Evolutionary conservation across 2,797 vertebrate species (phyloP).

Genomic region (Ceyx erithaca): DNA sequence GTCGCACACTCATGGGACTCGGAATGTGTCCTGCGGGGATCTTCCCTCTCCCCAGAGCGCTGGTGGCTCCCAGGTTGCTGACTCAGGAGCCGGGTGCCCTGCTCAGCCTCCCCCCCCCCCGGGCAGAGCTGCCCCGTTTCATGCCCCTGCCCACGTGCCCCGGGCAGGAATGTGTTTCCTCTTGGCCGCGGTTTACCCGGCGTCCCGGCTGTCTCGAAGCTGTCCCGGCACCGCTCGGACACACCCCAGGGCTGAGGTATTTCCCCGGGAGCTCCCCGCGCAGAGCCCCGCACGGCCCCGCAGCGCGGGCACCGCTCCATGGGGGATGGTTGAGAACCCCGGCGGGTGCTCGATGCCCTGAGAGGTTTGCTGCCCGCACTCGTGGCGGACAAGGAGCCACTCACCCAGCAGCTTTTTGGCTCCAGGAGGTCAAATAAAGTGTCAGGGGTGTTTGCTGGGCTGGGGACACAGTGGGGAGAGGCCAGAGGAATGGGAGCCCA

Average conservation of each 20-base stretch:
- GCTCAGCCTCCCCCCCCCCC: background rate
- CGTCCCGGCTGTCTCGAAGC: background rate
- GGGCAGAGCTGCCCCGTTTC: background rate
- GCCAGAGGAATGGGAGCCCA: background rate
- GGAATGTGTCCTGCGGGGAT: background rate
- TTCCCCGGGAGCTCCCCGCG: background rate
- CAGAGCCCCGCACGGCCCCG: accelerated
- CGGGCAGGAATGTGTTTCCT: background rate
- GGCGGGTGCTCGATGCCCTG: accelerated
- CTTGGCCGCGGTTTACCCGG: accelerated
- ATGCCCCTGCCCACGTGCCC: background rate
- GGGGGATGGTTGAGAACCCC: background rate
- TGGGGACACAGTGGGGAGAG: background rate
- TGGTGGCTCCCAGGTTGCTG: background rate
- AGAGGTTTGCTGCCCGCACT: background rate
- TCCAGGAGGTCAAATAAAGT: background rate
- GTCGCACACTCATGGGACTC: accelerated
- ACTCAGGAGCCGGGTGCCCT: background rate
- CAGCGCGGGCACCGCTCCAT: background rate
- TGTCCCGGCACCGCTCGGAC: background rate
- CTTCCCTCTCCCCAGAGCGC: background rate
- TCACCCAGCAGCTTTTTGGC: background rate
- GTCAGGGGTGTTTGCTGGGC: background rate
- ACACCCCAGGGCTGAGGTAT: accelerated
- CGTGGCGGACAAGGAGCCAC: background rate